Percentiles rank a stretch among this genome's conserved stretches.
These are phyloP conservation scores for Leptatherina wallacei DNA, from an alignment of 2,797 vertebrate species.

Conservation along the genomic window DNA sequence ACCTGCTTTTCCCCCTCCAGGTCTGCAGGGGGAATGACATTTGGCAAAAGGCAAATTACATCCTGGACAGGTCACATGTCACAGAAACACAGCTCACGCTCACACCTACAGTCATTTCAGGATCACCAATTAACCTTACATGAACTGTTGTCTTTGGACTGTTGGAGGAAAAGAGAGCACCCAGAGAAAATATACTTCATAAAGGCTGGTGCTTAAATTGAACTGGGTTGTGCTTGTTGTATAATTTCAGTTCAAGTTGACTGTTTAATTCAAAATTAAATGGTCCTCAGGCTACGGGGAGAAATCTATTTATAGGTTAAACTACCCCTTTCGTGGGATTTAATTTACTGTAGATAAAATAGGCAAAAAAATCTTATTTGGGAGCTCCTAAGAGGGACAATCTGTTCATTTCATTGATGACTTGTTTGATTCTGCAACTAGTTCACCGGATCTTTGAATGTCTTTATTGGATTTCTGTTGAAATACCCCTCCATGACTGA, in stretches of 20 bases:
- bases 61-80: not conserved
- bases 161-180: not conserved
- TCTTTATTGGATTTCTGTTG: not conserved
- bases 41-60: not conserved
- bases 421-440: not conserved
- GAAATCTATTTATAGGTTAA: not conserved
- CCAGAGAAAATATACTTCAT: not conserved
- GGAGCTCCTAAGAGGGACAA: not conserved
- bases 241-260: not conserved
- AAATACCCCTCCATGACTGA: not conserved
- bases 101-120: not conserved
- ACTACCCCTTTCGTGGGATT: not conserved
- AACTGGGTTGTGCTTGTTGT: not conserved
- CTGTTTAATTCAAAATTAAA: not conserved
- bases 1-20: not conserved
- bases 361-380: not conserved
- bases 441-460: not conserved
- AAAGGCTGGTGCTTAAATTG: not conserved
- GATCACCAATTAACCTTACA: not conserved
- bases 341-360: not conserved
- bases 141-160: too few relatives aligned
- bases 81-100: not conserved
- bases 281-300: not conserved
- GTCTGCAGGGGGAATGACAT: not conserved
- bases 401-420: not conserved